phyloP scores from a whole-genome alignment of 2,113 vertebrate genomes.

The Canis aureus region DNA sequence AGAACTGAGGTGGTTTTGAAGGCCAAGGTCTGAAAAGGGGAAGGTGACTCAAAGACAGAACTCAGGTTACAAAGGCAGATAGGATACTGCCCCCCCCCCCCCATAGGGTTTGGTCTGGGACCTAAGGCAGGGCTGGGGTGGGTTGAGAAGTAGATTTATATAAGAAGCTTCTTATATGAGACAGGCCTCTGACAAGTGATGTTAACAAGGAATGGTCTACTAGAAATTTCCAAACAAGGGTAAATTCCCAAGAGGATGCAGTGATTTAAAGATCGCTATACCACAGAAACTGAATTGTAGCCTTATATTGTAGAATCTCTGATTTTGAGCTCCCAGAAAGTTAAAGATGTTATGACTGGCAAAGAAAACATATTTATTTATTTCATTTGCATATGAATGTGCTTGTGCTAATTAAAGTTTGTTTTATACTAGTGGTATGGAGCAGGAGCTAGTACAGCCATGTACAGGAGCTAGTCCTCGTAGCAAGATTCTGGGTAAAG shows the following conservation, averaged over 20 bases:
- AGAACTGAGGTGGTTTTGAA: background rate
- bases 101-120: background rate
- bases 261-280: background rate
- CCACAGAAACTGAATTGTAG: background rate
- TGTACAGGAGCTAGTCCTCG: background rate
- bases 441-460: background rate
- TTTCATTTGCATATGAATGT: background rate
- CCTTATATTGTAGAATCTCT: background rate
- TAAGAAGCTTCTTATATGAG: background rate
- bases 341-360: background rate
- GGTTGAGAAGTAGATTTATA: background rate
- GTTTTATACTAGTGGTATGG: background rate
- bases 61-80: background rate
- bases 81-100: background rate
- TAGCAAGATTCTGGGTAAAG: background rate
- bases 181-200: background rate
- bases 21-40: background rate
- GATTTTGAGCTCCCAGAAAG: background rate
- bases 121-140: background rate
- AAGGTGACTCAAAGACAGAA: background rate
- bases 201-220: background rate
- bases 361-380: background rate
- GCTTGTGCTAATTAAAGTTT: background rate
- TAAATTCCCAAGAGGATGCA: background rate
- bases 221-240: background rate